These are phyloP conservation scores for Athetis lepigone DNA, from an alignment of 2,888 invertebrate species.

Conservation along the genomic window DNA sequence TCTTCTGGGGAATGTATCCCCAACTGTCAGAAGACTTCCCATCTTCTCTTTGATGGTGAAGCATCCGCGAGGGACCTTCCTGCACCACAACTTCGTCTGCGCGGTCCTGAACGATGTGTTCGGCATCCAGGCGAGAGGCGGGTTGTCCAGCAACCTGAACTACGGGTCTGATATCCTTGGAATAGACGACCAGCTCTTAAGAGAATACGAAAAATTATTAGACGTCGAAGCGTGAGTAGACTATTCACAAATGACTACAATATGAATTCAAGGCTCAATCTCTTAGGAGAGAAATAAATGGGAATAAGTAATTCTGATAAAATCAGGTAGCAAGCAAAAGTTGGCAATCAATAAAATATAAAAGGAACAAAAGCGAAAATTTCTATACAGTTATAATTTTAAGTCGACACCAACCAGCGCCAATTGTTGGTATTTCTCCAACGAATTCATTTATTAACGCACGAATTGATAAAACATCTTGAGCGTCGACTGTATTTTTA, in stretches of 20 bases:
- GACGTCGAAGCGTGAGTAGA: slow-evolving; percentile 85
- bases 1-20: slow-evolving; percentile 93
- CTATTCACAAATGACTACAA: slow-evolving; percentile 7
- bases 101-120: slow-evolving; percentile 97
- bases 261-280: slow-evolving; percentile 27
- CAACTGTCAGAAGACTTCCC: slow-evolving; percentile 93
- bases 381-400: neutral
- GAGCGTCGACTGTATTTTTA: slow-evolving; percentile 45
- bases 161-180: slow-evolving; percentile 96
- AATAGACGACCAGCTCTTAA: slow-evolving; percentile 94
- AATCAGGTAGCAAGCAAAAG: slow-evolving; percentile 20
- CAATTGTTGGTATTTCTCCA: slow-evolving; percentile 29
- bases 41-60: slow-evolving; percentile 96
- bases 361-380: slow-evolving; percentile 2
- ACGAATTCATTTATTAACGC: slow-evolving; percentile 28
- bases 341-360: slow-evolving; percentile 2
- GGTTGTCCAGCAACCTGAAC: slow-evolving; percentile 95
- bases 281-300: slow-evolving; percentile 20
- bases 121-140: slow-evolving; percentile 96
- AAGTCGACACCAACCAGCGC: neutral
- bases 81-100: slow-evolving; percentile 97
- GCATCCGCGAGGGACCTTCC: slow-evolving; percentile 94
- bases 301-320: slow-evolving; percentile 40
- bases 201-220: slow-evolving; percentile 93
- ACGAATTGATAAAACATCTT: slow-evolving; percentile 32